Base-by-base conservation (phyloP, 1,140 invertebrate species). In the Sarcophaga bullata region DNA sequence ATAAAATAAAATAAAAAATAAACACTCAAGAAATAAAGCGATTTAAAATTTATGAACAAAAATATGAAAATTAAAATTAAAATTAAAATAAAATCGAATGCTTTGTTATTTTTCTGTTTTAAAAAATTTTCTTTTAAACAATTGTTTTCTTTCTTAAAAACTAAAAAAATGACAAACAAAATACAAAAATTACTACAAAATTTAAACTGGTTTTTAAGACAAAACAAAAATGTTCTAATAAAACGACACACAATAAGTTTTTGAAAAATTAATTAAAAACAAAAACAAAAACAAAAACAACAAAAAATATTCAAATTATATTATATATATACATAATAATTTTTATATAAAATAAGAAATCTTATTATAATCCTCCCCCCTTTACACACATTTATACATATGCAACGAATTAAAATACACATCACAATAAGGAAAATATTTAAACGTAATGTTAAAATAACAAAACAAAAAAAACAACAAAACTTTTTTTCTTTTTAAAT, bases 321-420 rank as follows among this genome's bases (percentile, higher is more conserved):
- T 80, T 50, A 25, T 80, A 50, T 78, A 78, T 48, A 78, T 48
- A 48, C 37, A 17, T 49, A 80, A 80, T 49, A 25, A 25, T 80
- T 50, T 80, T 76, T 81, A 80, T 78, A 68, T 68, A 19, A 68
- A 37, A 68, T 68, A 68, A 68, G 62, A 68, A 68, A 68, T 68
- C 62, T 25, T 68, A 68, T 68, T 68, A 68, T 68, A 68, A 25
- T 25, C 62, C 62, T 58, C 54, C 54, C 62, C 62, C 62, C 62
- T 68, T 68, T 68, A 83, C 25, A 83, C 81, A 73, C 49, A 80
- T 72, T 37, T 73, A 82, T 17, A 84, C 75, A 78, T 78, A 52
- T 78, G 75, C 75, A 78, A 78, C 75, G 75, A 78, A 78, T 78
- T 78, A 78, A 78, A 50, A 78, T 78, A 78, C 75, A 78, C 75